Conservation (phyloP, 2,113 vertebrate species). For the Vireo altiloquus region DNA sequence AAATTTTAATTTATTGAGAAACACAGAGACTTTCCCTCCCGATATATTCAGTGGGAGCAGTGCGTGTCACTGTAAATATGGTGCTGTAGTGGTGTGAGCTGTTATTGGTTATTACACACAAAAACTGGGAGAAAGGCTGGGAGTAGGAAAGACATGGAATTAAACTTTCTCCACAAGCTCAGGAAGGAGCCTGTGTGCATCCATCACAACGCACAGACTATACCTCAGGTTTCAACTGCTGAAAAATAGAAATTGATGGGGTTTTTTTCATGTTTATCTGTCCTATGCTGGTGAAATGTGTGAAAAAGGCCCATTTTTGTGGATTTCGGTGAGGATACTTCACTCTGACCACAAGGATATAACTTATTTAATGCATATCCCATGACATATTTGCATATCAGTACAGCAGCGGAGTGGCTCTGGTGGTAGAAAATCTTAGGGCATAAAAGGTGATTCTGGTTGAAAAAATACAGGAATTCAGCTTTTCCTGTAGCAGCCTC, state of each 20-base stretch:
- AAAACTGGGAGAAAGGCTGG: neutral
- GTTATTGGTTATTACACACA: neutral
- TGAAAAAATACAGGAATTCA: neutral
- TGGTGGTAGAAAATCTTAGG: neutral
- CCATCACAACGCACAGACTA: rapidly evolving
- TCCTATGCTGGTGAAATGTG: neutral
- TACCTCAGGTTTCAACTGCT: neutral
- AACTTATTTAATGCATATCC: neutral
- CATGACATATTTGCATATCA: neutral
- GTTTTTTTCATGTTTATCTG: rapidly evolving
- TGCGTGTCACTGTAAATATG: neutral
- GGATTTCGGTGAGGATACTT: neutral
- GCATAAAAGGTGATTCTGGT: neutral
- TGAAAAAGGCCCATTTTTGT: rapidly evolving
- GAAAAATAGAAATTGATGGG: neutral
- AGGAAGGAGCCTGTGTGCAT: neutral
- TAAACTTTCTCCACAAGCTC: neutral
- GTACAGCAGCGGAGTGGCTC: rapidly evolving
- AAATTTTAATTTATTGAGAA: neutral
- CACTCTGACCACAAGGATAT: neutral
- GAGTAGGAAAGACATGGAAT: too few relatives aligned
- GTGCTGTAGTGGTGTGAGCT: neutral
- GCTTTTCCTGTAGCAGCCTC: neutral
- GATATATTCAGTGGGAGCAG: neutral
- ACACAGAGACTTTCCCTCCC: neutral